Conservation (phyloP, 2,113 vertebrate genomes). For the human region GRCh38 chr2:126806001-126806500, state of each 20-base stretch:
- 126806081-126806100: too few relatives aligned
- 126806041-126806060: too few relatives aligned
- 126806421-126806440: background rate
- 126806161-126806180: accelerated
- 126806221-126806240: background rate
- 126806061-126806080: too few relatives aligned
- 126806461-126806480: constrained; percentile 9
- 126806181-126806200: background rate
- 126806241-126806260: background rate
- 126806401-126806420: background rate
- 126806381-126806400: background rate
- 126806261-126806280: background rate
- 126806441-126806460: background rate
- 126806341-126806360: background rate
- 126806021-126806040: too few relatives aligned
- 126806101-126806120: too few relatives aligned
- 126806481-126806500: background rate
- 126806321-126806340: background rate
- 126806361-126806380: background rate
- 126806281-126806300: background rate
- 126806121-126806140: too few relatives aligned
- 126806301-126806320: background rate
- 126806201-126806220: background rate
- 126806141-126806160: too few relatives aligned
- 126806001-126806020: too few relatives aligned